Conservation (phyloP, 2,888 invertebrate species). For the Toxonevra muliebris region DNA sequence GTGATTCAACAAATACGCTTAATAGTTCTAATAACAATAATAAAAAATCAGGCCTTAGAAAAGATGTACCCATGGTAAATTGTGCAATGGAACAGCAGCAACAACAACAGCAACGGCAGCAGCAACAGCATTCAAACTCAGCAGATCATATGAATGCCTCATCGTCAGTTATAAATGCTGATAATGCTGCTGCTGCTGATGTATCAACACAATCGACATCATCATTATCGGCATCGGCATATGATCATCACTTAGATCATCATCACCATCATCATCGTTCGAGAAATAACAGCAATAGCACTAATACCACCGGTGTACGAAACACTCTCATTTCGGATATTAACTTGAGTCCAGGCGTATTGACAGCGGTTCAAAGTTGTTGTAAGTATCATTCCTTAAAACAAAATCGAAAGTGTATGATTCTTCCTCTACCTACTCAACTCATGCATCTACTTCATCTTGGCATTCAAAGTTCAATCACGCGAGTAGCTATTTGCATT, state of each 20-base stretch:
- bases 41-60: slow-evolving; percentile 57
- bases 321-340: slow-evolving; percentile 80
- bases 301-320: slow-evolving; percentile 51
- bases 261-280: slow-evolving; percentile 27
- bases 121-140: slow-evolving; percentile 23
- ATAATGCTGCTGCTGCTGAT: slow-evolving; percentile 1
- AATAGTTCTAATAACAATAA: slow-evolving; percentile 49
- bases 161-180: not conserved
- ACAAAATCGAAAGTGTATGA: too few species aligned
- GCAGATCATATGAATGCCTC: not conserved
- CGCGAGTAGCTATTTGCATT: too few species aligned
- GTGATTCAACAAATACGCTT: slow-evolving; percentile 53
- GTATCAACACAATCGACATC: not conserved
- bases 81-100: slow-evolving; percentile 60
- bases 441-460: too few species aligned
- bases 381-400: too few species aligned
- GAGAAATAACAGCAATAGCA: slow-evolving; percentile 23
- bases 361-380: slow-evolving; percentile 48
- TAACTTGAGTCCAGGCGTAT: slow-evolving; percentile 69
- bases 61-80: slow-evolving; percentile 62
- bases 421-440: too few species aligned
- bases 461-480: too few species aligned
- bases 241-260: slow-evolving; percentile 26
- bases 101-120: slow-evolving; percentile 36
- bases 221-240: not conserved